These are phyloP conservation scores for Cryptophagus acutangulus DNA, from an alignment of 2,888 invertebrate species.

Conservation along the genomic window DNA sequence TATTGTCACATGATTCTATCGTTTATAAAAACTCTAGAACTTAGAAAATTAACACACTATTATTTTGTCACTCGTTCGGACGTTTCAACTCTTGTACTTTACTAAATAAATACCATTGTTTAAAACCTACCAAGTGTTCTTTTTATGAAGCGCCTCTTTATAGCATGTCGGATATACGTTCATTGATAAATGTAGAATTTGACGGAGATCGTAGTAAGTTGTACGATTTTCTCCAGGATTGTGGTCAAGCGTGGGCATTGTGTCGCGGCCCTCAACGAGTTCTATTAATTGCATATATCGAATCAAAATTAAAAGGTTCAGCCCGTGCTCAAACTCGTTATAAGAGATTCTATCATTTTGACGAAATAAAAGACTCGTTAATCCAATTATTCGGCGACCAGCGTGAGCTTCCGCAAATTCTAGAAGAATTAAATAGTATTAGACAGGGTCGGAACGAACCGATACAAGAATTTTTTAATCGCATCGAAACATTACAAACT, in stretches of 20 bases:
- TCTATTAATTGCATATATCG: slow-evolving; percentile 1
- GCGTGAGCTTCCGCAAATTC: not conserved
- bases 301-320: slow-evolving; percentile 5
- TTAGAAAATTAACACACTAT: too few relatives aligned
- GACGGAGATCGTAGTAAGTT: not conserved
- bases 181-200: slow-evolving; percentile 3
- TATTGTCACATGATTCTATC: too few relatives aligned
- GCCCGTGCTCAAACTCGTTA: slow-evolving; percentile 2
- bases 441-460: not conserved
- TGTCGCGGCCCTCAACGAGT: slow-evolving; percentile 1
- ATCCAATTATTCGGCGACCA: slow-evolving; percentile 1
- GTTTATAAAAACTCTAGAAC: too few relatives aligned
- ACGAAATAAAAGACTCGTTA: not conserved
- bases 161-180: slow-evolving; percentile 4
- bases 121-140: too few relatives aligned
- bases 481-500: not conserved
- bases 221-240: slow-evolving; percentile 7
- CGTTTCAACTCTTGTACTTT: too few relatives aligned
- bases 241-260: slow-evolving; percentile 1
- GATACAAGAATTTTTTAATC: slow-evolving; percentile 4
- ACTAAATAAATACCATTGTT: too few relatives aligned
- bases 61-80: too few relatives aligned
- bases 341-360: not conserved
- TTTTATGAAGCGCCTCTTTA: slow-evolving; percentile 3
- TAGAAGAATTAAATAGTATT: slow-evolving; percentile 1